Evolutionary conservation across 2,888 invertebrate species (phyloP), one percentile per base, ranked within the genome.

Genomic region (Stictocephala bisonia): DNA sequence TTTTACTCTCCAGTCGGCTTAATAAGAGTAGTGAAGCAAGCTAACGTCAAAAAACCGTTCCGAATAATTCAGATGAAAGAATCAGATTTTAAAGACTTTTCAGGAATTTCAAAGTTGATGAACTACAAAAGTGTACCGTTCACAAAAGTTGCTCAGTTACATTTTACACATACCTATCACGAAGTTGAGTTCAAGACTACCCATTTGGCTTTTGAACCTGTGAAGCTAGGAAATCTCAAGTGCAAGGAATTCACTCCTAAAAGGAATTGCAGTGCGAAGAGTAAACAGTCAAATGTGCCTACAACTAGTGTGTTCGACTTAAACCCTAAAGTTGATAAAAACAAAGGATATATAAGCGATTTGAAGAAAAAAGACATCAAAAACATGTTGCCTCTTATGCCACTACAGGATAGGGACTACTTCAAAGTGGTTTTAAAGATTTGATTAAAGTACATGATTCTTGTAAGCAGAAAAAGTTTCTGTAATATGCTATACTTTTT

Each of bases 1-100:
- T 70, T 70, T 70, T 70, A 70, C 18, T 70, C 69, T 53, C 70
- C 58, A 15, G 35, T 70, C 51, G 26, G 70, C 15, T 24, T 70
- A 27, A 56, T 70, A 35, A 44, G 70, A 40, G 13, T 70, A 31
- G 35, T 70, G 41, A 70, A 70, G 53, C 24, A 40, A 40, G 31
- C 31, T 22, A 70, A 50, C 15, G 31, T 22, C 56, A 44, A 69
- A 20, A 69, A 31, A 6, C 69, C 67, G 15, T 60, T 31, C 31
- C 48, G 67, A 20, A 27, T 67, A 22, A 48, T 67, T 22, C 67
- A 67, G 48, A 67, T 67, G 67, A 67, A 67, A 67, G 48, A 44
- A 29, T 48, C 48, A 24, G 67, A 67, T 24, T 67, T 67, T 48
- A 67, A 48, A 48, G 67, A 67, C 41, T 67, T 48, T 67, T 20